These are phyloP conservation scores for Tenualosa thibaudeaui DNA, from an alignment of 2,797 vertebrate species.

Conservation along the genomic window DNA sequence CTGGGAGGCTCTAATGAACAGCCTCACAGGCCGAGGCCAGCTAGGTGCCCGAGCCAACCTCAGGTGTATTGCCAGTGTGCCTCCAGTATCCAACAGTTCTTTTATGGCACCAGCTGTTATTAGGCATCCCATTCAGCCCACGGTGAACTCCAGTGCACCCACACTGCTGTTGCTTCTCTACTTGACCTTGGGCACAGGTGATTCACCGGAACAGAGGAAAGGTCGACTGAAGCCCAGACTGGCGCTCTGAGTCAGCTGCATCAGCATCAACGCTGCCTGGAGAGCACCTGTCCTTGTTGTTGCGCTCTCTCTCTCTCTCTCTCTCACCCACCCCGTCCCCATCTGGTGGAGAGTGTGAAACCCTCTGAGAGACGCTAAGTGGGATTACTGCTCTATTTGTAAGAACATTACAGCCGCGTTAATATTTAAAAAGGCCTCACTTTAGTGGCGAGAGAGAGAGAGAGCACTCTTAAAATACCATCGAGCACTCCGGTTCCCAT, in stretches of 20 bases:
- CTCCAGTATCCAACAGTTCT: not conserved
- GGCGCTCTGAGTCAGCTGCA: not conserved
- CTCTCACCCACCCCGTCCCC: not conserved
- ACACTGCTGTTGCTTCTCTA: not conserved
- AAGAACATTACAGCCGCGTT: slow-evolving; percentile 26
- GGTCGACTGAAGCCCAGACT: not conserved
- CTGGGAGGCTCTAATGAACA: not conserved
- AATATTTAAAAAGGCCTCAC: slow-evolving; percentile 9
- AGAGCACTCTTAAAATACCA: slow-evolving; percentile 2
- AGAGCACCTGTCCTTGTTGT: not conserved
- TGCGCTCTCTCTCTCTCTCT: too few species aligned
- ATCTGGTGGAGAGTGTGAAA: not conserved
- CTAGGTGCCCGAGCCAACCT: not conserved
- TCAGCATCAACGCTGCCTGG: not conserved
- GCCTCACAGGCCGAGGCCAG: not conserved
- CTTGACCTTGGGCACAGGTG: not conserved
- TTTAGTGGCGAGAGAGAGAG: not conserved
- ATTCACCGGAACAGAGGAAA: not conserved
- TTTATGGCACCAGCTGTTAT: not conserved
- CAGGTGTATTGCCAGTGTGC: not conserved
- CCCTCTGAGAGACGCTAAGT: slow-evolving; percentile 1
- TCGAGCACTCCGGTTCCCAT: slow-evolving; percentile 23
- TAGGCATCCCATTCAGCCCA: not conserved
- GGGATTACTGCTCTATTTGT: slow-evolving; percentile 18
- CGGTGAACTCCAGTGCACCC: not conserved